Evolutionary conservation across 2,113 vertebrate genomes (phyloP).

Genomic region (Lophius piscatorius): DNA sequence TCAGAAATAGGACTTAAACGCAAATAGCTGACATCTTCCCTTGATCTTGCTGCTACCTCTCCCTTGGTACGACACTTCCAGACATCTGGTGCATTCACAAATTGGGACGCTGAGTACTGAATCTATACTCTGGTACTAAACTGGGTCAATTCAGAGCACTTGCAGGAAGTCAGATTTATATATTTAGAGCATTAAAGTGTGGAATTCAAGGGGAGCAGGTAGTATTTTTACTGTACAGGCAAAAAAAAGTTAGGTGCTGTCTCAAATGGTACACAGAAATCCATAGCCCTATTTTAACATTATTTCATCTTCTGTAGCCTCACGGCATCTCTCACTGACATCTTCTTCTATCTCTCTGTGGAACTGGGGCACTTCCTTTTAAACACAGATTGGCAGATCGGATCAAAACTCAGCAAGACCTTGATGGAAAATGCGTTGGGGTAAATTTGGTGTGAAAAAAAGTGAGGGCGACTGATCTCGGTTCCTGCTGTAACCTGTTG

Average conservation of each 20-base stretch:
- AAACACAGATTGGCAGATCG: constrained; percentile 49
- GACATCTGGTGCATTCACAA: constrained; percentile 67
- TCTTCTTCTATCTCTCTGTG: constrained; percentile 23
- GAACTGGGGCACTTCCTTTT: constrained; percentile 42
- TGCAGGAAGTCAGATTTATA: constrained; percentile 37
- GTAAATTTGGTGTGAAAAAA: constrained; percentile 26
- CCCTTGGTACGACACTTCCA: constrained; percentile 36
- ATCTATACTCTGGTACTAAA: constrained; percentile 38
- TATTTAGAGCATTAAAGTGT: constrained; percentile 7
- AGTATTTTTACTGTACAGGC: constrained; percentile 10
- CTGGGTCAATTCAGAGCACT: constrained; percentile 45
- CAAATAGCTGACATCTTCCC: constrained; percentile 49
- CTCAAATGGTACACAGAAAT: constrained; percentile 16
- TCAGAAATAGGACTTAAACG: constrained; percentile 25
- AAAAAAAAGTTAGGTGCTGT: constrained; percentile 13
- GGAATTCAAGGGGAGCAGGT: constrained; percentile 7
- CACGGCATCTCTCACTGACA: constrained; percentile 42
- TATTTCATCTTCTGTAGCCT: constrained; percentile 41
- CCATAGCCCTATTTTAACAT: constrained; percentile 47
- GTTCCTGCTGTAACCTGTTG: constrained; percentile 35
- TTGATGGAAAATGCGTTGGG: constrained; percentile 23
- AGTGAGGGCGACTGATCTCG: constrained; percentile 37
- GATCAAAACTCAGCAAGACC: constrained; percentile 41
- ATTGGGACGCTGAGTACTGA: constrained; percentile 51
- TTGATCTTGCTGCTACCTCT: constrained; percentile 58